Evolutionary conservation across 1,140 invertebrate species (phyloP), one percentile per base, ranked within the genome.

Genomic region (Pogonomyrmex barbatus): DNA sequence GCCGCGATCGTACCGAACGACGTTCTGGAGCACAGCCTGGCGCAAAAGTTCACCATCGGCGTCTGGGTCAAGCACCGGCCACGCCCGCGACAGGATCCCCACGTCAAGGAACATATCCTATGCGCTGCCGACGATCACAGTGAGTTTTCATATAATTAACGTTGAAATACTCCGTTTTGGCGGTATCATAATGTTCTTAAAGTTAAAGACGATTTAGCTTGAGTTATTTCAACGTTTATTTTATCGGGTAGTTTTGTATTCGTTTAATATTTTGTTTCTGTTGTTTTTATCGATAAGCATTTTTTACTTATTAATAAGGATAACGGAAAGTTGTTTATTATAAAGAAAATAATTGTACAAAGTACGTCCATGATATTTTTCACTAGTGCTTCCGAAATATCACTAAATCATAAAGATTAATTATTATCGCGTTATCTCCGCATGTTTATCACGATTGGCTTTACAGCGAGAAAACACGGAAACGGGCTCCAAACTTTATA

Each of bases 51-150:
- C 95, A 98, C 97, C 67, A 96, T 99, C 89, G 97, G 98, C 4
- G 98, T 98, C 1, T 99, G 99, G 98, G 97, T 99, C 96, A 97
- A 98, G 85, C 98, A 99, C 93, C 97, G 97, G 93, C 94, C 96
- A 89, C 91, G 96, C 93, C 95, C 96, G 52, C 94, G 96, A 90
- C 94, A 97, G 87, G 98, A 99, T 93, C 98, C 98, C 89, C 98
- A 98, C 91, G 95, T 97, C 42, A 99, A 99, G 94, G 99, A 99
- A 93, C 98, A 99, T 92, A 97, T 99, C 86, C 94, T 99, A 30
- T 99, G 99, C 94, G 98, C 98, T 92, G 98, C 98, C 67, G 99
- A 99, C 96, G 98, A 99, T 94, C 98, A 99, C 92, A 98, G 98
- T 98, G 93, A 97, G 97, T 96, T 58, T 45, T 50, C 0, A 75